Percentiles rank a stretch among this genome's conserved stretches.
Evolutionary conservation across 2,797 vertebrate species (phyloP).

Genomic region (Notoglanidium macrostoma): DNA sequence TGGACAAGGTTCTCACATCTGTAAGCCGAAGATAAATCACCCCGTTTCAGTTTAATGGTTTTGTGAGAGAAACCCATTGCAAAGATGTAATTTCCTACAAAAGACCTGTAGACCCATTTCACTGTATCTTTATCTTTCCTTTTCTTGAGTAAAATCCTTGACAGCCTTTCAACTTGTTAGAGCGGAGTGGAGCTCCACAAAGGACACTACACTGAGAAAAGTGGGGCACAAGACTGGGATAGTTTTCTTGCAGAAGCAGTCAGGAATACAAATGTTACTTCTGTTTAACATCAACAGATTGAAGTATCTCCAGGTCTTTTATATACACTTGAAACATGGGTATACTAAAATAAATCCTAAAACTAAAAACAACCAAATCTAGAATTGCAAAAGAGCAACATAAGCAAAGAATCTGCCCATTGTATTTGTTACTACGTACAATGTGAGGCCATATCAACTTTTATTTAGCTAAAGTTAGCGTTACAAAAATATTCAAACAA

Average conservation of each 20-base stretch:
- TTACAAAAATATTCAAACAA: constrained; percentile 60
- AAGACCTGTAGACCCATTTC: neutral
- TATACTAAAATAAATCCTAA: neutral
- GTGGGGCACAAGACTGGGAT: constrained; percentile 4
- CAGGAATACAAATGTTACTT: constrained; percentile 23
- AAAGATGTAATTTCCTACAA: neutral
- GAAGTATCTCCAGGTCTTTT: neutral
- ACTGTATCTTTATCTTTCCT: neutral
- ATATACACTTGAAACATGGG: neutral
- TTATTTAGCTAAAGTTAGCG: constrained; percentile 52
- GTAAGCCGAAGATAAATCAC: neutral
- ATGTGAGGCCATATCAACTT: constrained; percentile 48
- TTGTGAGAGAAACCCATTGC: neutral
- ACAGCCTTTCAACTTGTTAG: too few relatives aligned
- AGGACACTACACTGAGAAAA: neutral
- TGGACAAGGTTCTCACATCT: neutral
- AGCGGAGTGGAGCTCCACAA: neutral
- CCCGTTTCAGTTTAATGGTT: neutral
- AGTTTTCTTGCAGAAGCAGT: neutral
- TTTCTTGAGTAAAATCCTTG: neutral
- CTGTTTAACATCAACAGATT: neutral
- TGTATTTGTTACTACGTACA: neutral
- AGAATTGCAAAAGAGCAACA: neutral
- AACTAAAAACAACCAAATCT: neutral
- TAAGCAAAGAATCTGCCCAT: neutral